Evolutionary conservation across 2,797 vertebrate genomes (phyloP).

Genomic region (Macropodus opercularis): DNA sequence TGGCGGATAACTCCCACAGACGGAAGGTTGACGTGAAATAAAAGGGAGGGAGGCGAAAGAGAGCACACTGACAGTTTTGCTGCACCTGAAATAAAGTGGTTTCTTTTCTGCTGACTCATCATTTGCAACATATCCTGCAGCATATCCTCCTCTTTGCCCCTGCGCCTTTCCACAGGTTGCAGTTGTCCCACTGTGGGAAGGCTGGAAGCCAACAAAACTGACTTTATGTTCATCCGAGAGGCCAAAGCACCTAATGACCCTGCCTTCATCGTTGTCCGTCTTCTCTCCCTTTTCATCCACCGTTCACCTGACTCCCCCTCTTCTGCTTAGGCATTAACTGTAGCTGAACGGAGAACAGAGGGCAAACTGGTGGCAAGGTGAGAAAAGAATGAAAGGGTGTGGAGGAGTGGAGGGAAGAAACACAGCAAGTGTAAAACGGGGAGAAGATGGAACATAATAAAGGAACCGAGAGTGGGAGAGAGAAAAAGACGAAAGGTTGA

Average conservation of each 20-base stretch:
- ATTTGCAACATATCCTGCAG: constrained; percentile 32
- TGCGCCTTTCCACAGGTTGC: constrained; percentile 25
- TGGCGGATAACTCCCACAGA: constrained; percentile 61
- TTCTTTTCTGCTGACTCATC: constrained; percentile 68
- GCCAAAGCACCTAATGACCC: constrained; percentile 59
- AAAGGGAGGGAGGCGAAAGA: constrained; percentile 20
- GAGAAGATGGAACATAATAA: no score
- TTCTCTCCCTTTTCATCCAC: constrained; percentile 21
- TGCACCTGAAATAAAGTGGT: constrained; percentile 45
- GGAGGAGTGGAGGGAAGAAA: constrained; percentile 19
- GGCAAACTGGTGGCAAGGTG: constrained; percentile 57
- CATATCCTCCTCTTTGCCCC: not conserved
- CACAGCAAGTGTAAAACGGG: not conserved
- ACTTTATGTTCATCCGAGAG: constrained; percentile 62
- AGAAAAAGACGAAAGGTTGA: not conserved
- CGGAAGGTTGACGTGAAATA: constrained; percentile 53
- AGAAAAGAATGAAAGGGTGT: constrained; percentile 41
- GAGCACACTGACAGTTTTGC: constrained; percentile 38
- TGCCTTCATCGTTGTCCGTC: constrained; percentile 45
- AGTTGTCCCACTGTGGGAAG: constrained; percentile 54
- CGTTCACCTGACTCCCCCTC: constrained; percentile 17
- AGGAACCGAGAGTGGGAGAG: no score
- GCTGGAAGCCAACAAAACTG: constrained; percentile 50
- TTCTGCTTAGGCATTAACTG: constrained; percentile 49
- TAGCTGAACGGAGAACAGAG: constrained; percentile 49